A percentile compares a stretch with the other conserved stretches of the same genome.
phyloP scores from a whole-genome alignment of 2,113 vertebrate species.

The Rostratula benghalensis region DNA sequence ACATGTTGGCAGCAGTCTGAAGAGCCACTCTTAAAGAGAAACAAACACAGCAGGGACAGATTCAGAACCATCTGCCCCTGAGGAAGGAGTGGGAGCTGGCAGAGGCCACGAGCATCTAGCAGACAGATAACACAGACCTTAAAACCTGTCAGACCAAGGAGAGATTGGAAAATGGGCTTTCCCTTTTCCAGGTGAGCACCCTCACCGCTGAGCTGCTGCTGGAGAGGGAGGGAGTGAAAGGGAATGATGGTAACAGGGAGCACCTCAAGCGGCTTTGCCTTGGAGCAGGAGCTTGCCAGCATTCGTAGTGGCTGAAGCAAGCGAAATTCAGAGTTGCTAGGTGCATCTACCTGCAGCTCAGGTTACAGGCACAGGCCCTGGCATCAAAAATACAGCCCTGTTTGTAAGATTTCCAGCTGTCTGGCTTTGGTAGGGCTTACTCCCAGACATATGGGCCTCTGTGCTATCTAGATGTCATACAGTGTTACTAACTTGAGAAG shows the following conservation, averaged over 20 bases:
- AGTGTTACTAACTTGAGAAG: background rate
- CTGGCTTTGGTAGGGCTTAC: background rate
- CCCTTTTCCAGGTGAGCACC: background rate
- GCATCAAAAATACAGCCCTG: background rate
- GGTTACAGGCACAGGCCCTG: background rate
- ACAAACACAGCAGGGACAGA: background rate
- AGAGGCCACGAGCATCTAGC: background rate
- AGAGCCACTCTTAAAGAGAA: background rate
- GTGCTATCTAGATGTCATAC: background rate
- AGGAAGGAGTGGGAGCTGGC: background rate
- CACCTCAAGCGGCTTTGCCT: background rate
- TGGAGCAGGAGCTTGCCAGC: background rate
- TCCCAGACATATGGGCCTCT: background rate
- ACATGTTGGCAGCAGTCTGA: background rate
- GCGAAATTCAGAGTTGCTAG: background rate
- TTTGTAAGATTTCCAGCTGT: background rate
- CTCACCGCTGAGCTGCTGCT: background rate
- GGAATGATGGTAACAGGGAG: background rate
- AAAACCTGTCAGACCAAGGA: background rate
- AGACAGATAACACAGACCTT: background rate
- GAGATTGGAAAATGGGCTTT: background rate
- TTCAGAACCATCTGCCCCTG: background rate
- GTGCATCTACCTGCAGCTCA: background rate
- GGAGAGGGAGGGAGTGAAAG: background rate
- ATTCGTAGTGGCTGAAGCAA: rapidly evolving